Percentiles rank a stretch among this genome's conserved stretches.
phyloP scores from a whole-genome alignment of 2,113 vertebrate genomes.

The Microcebus tavaratra region DNA sequence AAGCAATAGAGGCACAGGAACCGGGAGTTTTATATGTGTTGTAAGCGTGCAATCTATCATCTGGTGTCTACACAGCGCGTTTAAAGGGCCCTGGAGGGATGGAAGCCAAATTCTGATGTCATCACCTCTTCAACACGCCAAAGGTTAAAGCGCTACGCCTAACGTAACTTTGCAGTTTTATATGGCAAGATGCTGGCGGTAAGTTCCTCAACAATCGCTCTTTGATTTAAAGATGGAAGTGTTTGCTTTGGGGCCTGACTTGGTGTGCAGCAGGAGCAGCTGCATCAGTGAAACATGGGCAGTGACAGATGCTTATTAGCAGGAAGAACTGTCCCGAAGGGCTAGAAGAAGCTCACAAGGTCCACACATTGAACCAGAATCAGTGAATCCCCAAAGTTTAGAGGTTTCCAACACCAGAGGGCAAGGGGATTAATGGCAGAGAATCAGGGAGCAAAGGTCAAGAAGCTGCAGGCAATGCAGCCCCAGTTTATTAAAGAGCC shows the following conservation, averaged over 20 bases:
- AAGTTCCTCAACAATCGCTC: conserved; percentile 52
- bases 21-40: background rate
- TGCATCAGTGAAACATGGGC: background rate
- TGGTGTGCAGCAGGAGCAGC: conserved; percentile 6
- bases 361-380: background rate
- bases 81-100: conserved; percentile 16
- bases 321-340: background rate
- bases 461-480: background rate
- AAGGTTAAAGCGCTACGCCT: conserved; percentile 61
- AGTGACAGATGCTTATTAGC: conserved; percentile 60
- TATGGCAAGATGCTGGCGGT: background rate
- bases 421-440: conserved; percentile 1
- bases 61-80: background rate
- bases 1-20: background rate
- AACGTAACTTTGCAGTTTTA: conserved; percentile 41
- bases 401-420: background rate
- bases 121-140: conserved; percentile 35
- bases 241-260: conserved; percentile 57
- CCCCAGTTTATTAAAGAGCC: background rate
- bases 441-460: conserved; percentile 17
- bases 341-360: background rate
- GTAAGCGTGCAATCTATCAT: background rate
- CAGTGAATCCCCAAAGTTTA: background rate
- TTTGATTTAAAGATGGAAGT: conserved; percentile 74
- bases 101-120: conserved; percentile 41